Evolutionary conservation across 1,140 invertebrate genomes (phyloP), one percentile per base, ranked within the genome.

Genomic region (Zeugodacus cucurbitae): DNA sequence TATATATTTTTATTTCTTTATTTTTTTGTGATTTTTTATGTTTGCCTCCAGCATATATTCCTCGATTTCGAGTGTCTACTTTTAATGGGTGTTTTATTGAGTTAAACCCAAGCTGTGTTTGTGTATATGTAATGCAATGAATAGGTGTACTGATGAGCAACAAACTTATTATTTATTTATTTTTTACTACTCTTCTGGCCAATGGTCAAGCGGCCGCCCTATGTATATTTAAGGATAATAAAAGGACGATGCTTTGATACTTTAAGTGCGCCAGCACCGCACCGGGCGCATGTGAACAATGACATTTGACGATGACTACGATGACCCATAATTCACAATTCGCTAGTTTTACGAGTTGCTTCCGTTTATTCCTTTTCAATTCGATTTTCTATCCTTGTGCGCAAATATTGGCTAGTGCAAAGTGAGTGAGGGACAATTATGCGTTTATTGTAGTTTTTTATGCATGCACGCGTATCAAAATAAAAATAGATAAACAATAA

Each of bases 291-390:
- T 22, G 17, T 20, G 22, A 82, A 70, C 64, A 82, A 82, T 82
- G 74, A 48, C 74, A 82, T 82, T 82, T 82, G 90, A 90, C 26
- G 44, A 29, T 26, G 90, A 90, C n/a, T 41, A 82, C n/a, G n/a
- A 82, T 82, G 74, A 82, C 74, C 74, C 91, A 92, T 92, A 92
- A 92, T 92, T 92, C 91, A 92, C 91, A 92, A 92, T 92, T 92
- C 91, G 91, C 91, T 92, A 92, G 91, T 92, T 92, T 92, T 92
- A 92, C 91, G 91, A 92, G 91, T 90, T 90, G 91, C 90, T 92
- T 92, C 91, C 91, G 91, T 92, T 92, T 90, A 89, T 90, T 58
- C 89, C 90, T 89, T 89, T 64, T 67, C 41, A 87, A 70, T 59
- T 54, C 44, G 14, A 8, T 37, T 70, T 87, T 87, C 1, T 87